Base-by-base conservation (phyloP, 1,140 invertebrate genomes). In the Daktulosphaira vitifoliae region DNA sequence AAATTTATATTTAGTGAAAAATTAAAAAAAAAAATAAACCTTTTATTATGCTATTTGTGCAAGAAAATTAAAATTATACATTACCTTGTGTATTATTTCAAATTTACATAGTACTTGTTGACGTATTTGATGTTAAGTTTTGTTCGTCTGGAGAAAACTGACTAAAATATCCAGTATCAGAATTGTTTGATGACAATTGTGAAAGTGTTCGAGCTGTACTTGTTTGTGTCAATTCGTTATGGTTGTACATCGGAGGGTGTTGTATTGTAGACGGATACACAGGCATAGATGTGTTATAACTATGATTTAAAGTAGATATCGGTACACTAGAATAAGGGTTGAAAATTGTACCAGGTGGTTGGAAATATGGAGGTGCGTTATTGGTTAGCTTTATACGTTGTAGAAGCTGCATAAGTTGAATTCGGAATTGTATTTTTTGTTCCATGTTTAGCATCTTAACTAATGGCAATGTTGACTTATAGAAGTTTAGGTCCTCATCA, bases 401-500 rank as follows among this genome's bases (percentile, higher is more conserved):
- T 25, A 49, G 22, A 49, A 49, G 48, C 48, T 49, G 48, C 48
- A 49, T 49, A 49, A 49, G 22, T 48, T 33, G 15, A 18, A 51
- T 29, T 33, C 23, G 50, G 50, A 51, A 51, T 51, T 51, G 50
- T 25, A 51, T 51, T 51, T 51, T 51, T 33, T 51, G 50, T 29
- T 33, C 50, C 26, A 18, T 51, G 26, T 51, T 51, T 15, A 44
- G 29, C 29, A 25, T 51, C 50, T 51, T 51, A 51, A 51, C 50
- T 51, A 33, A 29, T 33, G 49, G 49, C n/a, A 51, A 51, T 51
- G 49, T 51, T 51, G 50, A 51, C 26, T 51, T 51, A 51, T 33
- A 51, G 49, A 51, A 51, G 49, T 51, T 51, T 51, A 51, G 49
- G 25, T 51, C 49, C 18, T 51, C 49, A 13, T 51, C 49, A 51